Base-by-base conservation (phyloP, 1,140 invertebrate species). In the Linepithema humile region DNA sequence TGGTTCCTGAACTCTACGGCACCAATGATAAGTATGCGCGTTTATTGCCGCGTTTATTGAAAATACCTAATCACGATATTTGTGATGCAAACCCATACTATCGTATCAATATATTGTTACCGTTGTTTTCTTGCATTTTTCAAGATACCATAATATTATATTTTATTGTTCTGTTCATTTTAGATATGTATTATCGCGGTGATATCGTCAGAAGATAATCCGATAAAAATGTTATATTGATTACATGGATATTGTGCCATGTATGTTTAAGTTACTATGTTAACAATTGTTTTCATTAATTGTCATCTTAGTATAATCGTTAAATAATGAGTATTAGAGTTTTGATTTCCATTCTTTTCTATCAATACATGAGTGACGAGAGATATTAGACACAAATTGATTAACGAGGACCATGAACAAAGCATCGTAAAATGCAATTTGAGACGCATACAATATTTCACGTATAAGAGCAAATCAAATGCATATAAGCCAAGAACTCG, bases 1-100 rank as follows among this genome's bases (percentile, higher is more conserved):
- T 48, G 72, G 83, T 88, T 82, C 75, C 85, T 88, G 82, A 29
- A 60, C 73, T 72, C 23, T 75, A 65, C 12, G n/a, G 26, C n/a
- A 53, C 48, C 57, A 72, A 69, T 67, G 35, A 59, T 50, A 23
- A 65, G 26, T 12, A 74, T 62, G 35, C 23, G 29, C 59, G n/a
- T n/a, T n/a, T 50, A 82, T 45, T 55, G 23, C 57, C 29, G 53
- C 10, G 40, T 29, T 83, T 72, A 78, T 10, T 17, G 26, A 75
- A 64, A 1, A 53, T n/a, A 53, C 38, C 10, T 23, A 20, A 23
- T 26, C 15, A 35, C 12, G 38, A 48, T 82, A 45, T 64, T 32
- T 64, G 57, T 40, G 43, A 9, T 7, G 17, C 35, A 80, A 5
- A 53, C 23, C 9, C 20, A 57, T 40, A 78, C 20, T 43, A 3